phyloP scores from a whole-genome alignment of 2,797 vertebrate species.

The Rhadinocentrus ornatus region DNA sequence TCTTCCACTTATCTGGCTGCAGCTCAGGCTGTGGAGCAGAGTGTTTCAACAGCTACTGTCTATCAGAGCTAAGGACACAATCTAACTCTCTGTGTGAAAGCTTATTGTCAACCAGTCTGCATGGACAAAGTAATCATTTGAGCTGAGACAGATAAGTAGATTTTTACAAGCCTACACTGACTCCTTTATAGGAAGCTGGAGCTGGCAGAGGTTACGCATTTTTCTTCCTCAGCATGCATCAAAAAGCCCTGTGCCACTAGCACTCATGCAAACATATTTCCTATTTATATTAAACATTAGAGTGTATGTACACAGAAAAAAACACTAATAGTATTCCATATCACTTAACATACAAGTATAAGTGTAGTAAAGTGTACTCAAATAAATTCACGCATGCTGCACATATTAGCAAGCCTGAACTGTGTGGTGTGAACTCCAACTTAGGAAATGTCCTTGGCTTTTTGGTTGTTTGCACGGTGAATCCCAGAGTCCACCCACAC shows the following conservation, averaged over 20 bases:
- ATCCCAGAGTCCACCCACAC: constrained; percentile 88
- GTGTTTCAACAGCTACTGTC: constrained; percentile 71
- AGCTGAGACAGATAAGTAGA: constrained; percentile 64
- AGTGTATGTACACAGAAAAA: background rate
- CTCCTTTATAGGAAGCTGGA: constrained; percentile 39
- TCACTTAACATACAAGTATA: constrained; percentile 1
- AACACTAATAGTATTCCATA: background rate
- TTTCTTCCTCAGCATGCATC: constrained; percentile 24
- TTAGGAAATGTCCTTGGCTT: constrained; percentile 85
- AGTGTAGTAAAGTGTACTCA: constrained; percentile 11
- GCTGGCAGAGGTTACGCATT: constrained; percentile 28
- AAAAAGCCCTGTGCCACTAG: constrained; percentile 13
- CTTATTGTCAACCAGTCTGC: constrained; percentile 61
- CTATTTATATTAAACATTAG: background rate
- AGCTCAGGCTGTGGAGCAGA: constrained; percentile 56
- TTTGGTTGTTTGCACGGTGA: constrained; percentile 84
- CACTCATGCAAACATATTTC: constrained; percentile 18
- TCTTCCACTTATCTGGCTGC: constrained; percentile 74
- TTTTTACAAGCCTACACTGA: constrained; percentile 56
- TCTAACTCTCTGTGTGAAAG: constrained; percentile 58
- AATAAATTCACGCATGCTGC: constrained; percentile 29
- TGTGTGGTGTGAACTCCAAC: constrained; percentile 62
- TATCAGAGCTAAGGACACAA: constrained; percentile 71
- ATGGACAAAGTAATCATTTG: constrained; percentile 65
- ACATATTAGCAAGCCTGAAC: background rate